A percentile compares a stretch with the other conserved stretches of the same genome.
These are phyloP conservation scores for Muscicapa comitata DNA, from an alignment of 2,797 vertebrate genomes.

Conservation along the genomic window DNA sequence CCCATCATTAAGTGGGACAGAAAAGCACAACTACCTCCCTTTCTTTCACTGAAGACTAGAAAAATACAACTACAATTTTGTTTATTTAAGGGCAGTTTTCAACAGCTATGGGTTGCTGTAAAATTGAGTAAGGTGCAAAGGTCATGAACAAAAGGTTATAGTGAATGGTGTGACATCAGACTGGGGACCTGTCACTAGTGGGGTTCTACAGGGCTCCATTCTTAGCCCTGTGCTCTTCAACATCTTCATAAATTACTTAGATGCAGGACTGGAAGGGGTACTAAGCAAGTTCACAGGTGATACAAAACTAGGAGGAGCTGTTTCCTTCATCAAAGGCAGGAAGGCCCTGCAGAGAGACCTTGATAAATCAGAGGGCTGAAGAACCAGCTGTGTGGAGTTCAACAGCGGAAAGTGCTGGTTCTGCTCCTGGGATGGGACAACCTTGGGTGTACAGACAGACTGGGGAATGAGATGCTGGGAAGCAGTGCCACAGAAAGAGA, in stretches of 20 bases:
- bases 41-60: background rate
- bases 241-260: background rate
- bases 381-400: background rate
- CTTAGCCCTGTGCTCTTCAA: background rate
- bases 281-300: background rate
- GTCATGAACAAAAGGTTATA: background rate
- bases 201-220: background rate
- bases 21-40: background rate
- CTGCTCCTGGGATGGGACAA: background rate
- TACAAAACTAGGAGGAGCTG: background rate
- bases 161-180: background rate
- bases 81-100: background rate
- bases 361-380: background rate
- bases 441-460: no score
- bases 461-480: background rate
- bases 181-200: background rate
- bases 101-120: background rate
- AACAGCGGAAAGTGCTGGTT: background rate
- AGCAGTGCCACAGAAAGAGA: background rate
- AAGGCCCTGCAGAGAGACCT: background rate
- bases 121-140: background rate
- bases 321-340: fast-evolving
- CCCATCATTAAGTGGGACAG: background rate
- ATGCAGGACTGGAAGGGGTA: background rate
- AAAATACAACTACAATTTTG: background rate